These are phyloP conservation scores for Amiota communis DNA, from an alignment of 2,888 invertebrate genomes.

Conservation along the genomic window DNA sequence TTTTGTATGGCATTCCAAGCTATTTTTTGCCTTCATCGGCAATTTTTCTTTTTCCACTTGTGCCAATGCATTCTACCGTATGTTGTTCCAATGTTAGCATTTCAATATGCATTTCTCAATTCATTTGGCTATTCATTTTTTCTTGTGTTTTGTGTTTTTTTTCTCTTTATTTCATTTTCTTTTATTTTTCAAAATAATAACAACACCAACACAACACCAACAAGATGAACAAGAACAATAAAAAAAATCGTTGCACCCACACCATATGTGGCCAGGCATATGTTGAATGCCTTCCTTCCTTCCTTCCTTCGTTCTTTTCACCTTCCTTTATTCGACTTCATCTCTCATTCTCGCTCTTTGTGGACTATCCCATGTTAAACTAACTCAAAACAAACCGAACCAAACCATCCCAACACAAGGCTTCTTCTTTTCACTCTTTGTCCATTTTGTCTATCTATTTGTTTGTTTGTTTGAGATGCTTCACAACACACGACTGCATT, in stretches of 20 bases:
- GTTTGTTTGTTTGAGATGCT: neutral
- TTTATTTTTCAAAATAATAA: neutral
- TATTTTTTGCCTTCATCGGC: slow-evolving; percentile 5
- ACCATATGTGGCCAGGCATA: slow-evolving; percentile 12
- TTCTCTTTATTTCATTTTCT: neutral
- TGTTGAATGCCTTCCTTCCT: neutral
- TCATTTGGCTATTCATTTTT: neutral
- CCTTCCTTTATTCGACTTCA: no score
- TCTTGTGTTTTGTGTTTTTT: neutral
- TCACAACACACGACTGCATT: neutral
- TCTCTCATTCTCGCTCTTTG: no score
- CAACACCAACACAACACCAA: neutral
- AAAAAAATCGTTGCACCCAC: slow-evolving; percentile 5
- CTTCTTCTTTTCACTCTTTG: no score
- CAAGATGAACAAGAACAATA: no score
- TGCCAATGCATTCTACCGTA: neutral
- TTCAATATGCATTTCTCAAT: slow-evolving; percentile 17
- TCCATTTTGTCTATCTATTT: no score
- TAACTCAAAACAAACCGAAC: no score
- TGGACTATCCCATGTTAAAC: no score
- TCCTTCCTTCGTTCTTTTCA: no score
- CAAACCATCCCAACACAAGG: no score
- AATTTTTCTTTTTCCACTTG: neutral
- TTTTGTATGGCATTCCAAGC: neutral
- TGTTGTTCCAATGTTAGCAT: slow-evolving; percentile 8